A percentile compares a stretch with the other conserved stretches of the same genome.
Conservation (phyloP, 2,113 vertebrate genomes). For the Rhynchomys soricoides region DNA sequence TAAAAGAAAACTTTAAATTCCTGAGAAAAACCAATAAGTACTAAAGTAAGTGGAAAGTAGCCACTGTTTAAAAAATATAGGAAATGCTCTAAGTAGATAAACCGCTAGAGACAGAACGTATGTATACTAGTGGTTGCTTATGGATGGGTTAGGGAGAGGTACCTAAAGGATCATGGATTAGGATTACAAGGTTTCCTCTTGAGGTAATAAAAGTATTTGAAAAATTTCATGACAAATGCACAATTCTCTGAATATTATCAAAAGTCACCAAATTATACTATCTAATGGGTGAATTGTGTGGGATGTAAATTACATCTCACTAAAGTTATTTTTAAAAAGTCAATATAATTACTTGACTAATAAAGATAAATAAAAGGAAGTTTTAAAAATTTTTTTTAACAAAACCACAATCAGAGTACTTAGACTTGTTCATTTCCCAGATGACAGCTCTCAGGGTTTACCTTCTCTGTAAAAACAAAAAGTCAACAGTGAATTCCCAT, state of each 20-base stretch:
- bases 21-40: slow-evolving; percentile 17
- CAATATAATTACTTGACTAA: neutral
- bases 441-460: neutral
- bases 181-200: neutral
- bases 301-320: slow-evolving; percentile 10
- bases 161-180: neutral
- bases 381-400: neutral
- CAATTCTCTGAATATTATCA: neutral
- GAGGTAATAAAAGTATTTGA: slow-evolving; percentile 40
- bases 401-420: neutral
- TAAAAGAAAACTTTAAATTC: slow-evolving; percentile 43
- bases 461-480: neutral
- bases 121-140: neutral
- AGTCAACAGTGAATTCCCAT: neutral
- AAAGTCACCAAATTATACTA: neutral
- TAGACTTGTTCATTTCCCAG: neutral
- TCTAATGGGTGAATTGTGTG: neutral
- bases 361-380: slow-evolving; percentile 28
- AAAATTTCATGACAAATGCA: neutral
- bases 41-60: slow-evolving; percentile 4
- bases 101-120: neutral
- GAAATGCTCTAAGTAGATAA: slow-evolving; percentile 23
- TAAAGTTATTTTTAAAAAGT: neutral
- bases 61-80: neutral
- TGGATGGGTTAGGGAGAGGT: neutral